Base-by-base conservation (phyloP, 1,140 invertebrate genomes). In the Hycleus phaleratus region DNA sequence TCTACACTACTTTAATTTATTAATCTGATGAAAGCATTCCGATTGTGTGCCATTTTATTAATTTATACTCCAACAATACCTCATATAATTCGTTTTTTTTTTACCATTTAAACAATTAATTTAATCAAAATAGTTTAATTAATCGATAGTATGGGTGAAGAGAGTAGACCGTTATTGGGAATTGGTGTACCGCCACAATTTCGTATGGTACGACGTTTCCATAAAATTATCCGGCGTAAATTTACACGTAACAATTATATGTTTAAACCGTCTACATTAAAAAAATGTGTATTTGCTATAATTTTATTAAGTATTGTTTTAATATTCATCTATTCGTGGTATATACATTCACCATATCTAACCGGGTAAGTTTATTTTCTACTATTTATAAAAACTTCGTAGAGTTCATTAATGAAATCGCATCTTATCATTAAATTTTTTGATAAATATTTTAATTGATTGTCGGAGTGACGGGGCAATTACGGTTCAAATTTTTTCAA, bases 291-390 rank as follows among this genome's bases (percentile, higher is more conserved):
- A 3, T 47, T 68, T 53, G 60, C 61, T 40, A 46, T 71, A 18
- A 63, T 68, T 38, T 32, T 70, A 24, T 56, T 71, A 32, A 65
- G 60, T 53, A 59, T 71, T 38, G 40, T 66, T 38, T 58, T 69
- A 25, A 69, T 70, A 38, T 65, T 71, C 32, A 60, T 68, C 42
- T 71, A 68, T 46, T 70, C 61, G 25, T 59, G 61, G 50, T 65
- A 65, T 24, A 70, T 66, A 18, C 48, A 64, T 54, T 61, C 68
- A 43, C 64, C 66, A 18, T 67, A 68, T 60, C 42, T 71, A 42
- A 60, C 63, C 24, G 67, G 63, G 69, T 71, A 66, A 67, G 69
- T 68, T 32, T 18, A 18, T 18, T 18, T 18, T 18, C 18, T 18
- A 18, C 1, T 18, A 18, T 18, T 18, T 18, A 18, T 18, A 18